These are phyloP conservation scores for Tridacna crocea DNA, from an alignment of 2,888 invertebrate genomes.

Conservation along the genomic window DNA sequence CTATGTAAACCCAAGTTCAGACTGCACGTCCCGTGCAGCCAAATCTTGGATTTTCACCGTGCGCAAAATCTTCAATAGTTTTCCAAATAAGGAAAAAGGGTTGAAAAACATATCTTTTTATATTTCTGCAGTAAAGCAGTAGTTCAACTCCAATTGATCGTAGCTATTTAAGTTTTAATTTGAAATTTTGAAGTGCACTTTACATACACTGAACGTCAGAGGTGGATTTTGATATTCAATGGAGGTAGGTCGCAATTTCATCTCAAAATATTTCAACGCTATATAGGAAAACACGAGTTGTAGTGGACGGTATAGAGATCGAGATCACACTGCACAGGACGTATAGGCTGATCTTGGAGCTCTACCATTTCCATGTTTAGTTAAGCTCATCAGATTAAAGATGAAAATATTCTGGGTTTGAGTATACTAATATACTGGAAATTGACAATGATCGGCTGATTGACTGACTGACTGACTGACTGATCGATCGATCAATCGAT, in stretches of 20 bases:
- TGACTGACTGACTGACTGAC: too few species aligned
- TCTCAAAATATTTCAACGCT: background rate
- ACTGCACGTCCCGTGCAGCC: too few species aligned
- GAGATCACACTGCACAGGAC: background rate
- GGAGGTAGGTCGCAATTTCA: constrained; percentile 1
- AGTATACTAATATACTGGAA: background rate
- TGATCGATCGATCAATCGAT: too few species aligned
- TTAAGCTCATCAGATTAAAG: background rate
- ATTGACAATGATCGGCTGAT: too few species aligned
- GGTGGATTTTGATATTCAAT: background rate
- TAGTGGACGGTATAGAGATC: background rate
- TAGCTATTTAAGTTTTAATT: background rate
- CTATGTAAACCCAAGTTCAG: too few species aligned
- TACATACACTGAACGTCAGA: background rate
- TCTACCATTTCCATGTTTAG: too few species aligned
- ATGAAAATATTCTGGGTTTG: background rate
- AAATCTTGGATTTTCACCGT: too few species aligned
- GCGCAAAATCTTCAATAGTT: too few species aligned
- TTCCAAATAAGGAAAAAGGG: too few species aligned
- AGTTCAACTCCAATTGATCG: background rate
- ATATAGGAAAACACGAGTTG: background rate
- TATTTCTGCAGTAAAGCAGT: too few species aligned
- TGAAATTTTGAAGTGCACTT: background rate
- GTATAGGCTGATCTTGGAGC: background rate
- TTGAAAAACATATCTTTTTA: too few species aligned